A percentile compares a stretch with the other conserved stretches of the same genome.
Conservation (phyloP, 2,113 vertebrate genomes). For the Anarrhichthys ocellatus region DNA sequence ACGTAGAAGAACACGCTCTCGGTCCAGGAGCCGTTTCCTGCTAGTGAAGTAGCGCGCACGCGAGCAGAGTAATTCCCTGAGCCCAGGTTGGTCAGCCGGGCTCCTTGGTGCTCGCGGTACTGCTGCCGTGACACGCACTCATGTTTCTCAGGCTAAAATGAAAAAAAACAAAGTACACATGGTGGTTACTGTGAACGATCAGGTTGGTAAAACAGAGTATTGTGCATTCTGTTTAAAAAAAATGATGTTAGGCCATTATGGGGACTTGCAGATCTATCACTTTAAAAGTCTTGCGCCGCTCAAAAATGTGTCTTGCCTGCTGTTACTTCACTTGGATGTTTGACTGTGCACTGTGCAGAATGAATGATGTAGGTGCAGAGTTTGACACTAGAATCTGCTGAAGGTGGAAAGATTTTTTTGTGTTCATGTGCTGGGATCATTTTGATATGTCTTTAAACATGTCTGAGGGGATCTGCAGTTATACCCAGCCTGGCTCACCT, state of each 20-base stretch:
- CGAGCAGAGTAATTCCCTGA: constrained; percentile 93
- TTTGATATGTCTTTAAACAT: not conserved
- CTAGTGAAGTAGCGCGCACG: constrained; percentile 93
- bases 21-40: constrained; percentile 97
- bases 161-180: constrained; percentile 11
- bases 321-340: not conserved
- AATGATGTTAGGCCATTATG: not conserved
- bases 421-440: not conserved
- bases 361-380: not conserved
- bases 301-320: not conserved
- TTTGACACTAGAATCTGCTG: not conserved
- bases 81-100: constrained; percentile 89
- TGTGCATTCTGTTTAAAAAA: not conserved
- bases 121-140: constrained; percentile 94
- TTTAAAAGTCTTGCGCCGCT: not conserved
- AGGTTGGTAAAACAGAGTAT: not conserved
- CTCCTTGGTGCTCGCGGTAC: constrained; percentile 89
- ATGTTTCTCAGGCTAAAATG: constrained; percentile 86
- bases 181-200: not conserved
- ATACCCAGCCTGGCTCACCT: constrained; percentile 84
- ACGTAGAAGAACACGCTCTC: constrained; percentile 93
- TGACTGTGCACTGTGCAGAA: not conserved
- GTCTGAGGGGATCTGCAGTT: not conserved
- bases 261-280: not conserved
- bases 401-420: not conserved